These are phyloP conservation scores for Daubentonia madagascariensis DNA, from an alignment of 2,113 vertebrate genomes.

Conservation along the genomic window DNA sequence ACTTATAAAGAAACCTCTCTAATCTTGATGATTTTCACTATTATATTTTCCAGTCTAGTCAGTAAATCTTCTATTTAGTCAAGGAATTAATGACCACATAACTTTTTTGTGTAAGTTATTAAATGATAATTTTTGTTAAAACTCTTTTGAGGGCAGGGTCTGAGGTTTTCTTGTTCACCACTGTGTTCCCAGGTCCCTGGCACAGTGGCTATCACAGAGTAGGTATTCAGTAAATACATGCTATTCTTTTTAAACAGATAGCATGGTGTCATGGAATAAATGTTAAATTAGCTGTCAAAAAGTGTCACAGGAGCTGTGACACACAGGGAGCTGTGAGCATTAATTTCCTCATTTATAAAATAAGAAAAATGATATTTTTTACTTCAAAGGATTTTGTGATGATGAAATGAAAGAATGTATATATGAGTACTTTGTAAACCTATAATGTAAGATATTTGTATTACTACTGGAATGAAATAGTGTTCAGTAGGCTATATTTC, in stretches of 20 bases:
- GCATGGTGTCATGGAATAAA: background rate
- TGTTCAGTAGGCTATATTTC: background rate
- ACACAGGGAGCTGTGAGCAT: background rate
- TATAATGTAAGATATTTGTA: background rate
- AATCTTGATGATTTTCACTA: background rate
- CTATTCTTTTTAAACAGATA: background rate
- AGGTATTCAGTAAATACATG: background rate
- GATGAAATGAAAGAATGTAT: background rate
- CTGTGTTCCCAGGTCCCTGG: background rate
- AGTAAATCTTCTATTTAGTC: background rate
- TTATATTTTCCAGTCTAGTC: background rate
- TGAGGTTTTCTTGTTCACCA: background rate
- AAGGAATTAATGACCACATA: background rate
- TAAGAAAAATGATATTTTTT: background rate
- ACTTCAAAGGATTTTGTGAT: background rate
- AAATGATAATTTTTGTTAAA: constrained; percentile 4
- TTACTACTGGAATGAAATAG: background rate
- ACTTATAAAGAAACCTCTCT: background rate
- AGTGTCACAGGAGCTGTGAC: too few species aligned
- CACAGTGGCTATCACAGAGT: too few species aligned
- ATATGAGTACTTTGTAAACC: background rate
- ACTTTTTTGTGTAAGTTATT: background rate
- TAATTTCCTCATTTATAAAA: constrained; percentile 8
- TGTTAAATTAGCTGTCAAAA: background rate
- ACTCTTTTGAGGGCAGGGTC: background rate